Conservation (phyloP, 1,140 invertebrate genomes). For the Propsilocerus akamusi region DNA sequence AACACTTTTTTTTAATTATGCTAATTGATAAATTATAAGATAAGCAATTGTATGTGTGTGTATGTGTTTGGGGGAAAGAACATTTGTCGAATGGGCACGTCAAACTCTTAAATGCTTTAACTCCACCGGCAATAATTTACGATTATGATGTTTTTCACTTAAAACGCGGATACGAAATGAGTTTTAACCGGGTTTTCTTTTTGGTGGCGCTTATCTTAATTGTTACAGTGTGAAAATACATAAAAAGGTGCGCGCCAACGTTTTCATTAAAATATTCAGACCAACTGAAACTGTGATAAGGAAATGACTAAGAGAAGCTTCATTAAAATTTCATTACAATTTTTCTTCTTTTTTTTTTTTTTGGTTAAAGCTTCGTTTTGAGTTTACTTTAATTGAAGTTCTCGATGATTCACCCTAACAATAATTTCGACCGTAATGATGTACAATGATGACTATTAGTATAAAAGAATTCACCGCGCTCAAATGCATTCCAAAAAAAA, state of each 20-base stretch:
- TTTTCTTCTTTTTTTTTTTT: too few species aligned
- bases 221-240: neutral
- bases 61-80: neutral
- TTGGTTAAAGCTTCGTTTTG: too few species aligned
- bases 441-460: too few species aligned
- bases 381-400: too few species aligned
- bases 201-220: neutral
- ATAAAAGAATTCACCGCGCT: too few species aligned
- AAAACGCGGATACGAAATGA: neutral
- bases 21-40: slow-evolving; percentile 2
- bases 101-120: neutral
- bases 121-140: neutral
- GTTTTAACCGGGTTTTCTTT: neutral
- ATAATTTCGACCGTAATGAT: too few species aligned
- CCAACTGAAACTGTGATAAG: too few species aligned
- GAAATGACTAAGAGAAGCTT: too few species aligned
- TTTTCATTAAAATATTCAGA: too few species aligned
- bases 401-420: too few species aligned
- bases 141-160: slow-evolving; percentile 1
- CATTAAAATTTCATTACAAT: too few species aligned
- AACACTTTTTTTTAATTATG: slow-evolving; percentile 4
- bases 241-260: neutral
- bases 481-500: too few species aligned
- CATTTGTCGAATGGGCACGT: neutral
- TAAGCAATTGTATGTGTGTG: neutral